Evolutionary conservation across 2,113 vertebrate genomes (phyloP), one percentile per base, ranked within the genome.

Genomic region (Nothobranchius furzeri): DNA sequence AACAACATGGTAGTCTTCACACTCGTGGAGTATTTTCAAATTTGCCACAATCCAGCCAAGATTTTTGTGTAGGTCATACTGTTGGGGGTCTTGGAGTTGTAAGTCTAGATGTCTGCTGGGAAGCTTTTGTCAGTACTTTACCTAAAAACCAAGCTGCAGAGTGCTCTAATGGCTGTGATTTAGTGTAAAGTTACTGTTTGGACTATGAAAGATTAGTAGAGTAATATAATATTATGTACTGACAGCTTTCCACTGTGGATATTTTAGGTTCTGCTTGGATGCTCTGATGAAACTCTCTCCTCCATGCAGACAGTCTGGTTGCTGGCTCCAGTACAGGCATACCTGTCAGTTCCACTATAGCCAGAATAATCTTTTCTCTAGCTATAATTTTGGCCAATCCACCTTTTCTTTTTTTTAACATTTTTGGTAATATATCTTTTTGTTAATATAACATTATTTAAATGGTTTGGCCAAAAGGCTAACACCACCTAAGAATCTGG

Each of bases 271-370:
- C 20, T 84, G 64, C 64, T 77, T 86, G 82, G 76, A 78, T 73
- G 84, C 67, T 60, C 45, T 65, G 30, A 58, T 70, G 64, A 85
- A 85, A 78, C 82, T 87, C 76, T 76, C 59, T 55, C 79, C 62
- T 45, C 70, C 45, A 64, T 64, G 43, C 66, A 65, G 77, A 78
- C 75, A 66, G 70, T 60, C 68, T 84, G 73, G 45, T 75, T 64
- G 59, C 37, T 87, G 77, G 68, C 75, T 78, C 49, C 52, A 77
- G 36, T 49, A 5, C 58, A 72, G 75, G 70, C 72, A 75, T 75
- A 77, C 76, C 75, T 80, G 75, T 79, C 61, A 50, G 69, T 70
- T 73, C 58, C 77, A 80, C 51, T 76, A 73, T 75, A 62, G 67
- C 68, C 81, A 64, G 76, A 79, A 48, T 10, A 50, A 42, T 8